These are phyloP conservation scores for Drosophila gunungcola DNA, from an alignment of 1,140 invertebrate species.

Conservation along the genomic window DNA sequence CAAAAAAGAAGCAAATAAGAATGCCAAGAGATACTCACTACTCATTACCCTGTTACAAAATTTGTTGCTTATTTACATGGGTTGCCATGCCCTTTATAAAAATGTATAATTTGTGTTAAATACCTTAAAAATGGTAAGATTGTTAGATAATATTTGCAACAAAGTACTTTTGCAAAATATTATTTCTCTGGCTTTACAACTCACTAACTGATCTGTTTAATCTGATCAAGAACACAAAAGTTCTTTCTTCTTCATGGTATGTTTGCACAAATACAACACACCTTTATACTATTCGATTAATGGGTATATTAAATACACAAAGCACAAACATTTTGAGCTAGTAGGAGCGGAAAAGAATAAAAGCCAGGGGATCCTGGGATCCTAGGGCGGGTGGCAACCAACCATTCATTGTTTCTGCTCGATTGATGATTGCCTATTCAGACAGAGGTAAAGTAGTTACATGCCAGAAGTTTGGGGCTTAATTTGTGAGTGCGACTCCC, in stretches of 20 bases:
- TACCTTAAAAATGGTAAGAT: neutral
- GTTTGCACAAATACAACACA: neutral
- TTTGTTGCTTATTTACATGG: neutral
- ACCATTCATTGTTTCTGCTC: slow-evolving; percentile 53
- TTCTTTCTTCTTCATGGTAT: neutral
- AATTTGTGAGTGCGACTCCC: slow-evolving; percentile 32
- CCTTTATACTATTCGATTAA: neutral
- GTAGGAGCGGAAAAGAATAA: slow-evolving; percentile 2
- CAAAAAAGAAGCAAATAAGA: slow-evolving; percentile 14
- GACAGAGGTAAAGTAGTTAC: slow-evolving; percentile 39
- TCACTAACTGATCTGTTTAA: too few species aligned
- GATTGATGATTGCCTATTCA: slow-evolving; percentile 54
- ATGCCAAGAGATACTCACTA: neutral
- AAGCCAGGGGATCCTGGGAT: slow-evolving; percentile 13
- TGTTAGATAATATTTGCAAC: too few species aligned
- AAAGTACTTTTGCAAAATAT: too few species aligned
- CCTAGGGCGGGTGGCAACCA: slow-evolving; percentile 20
- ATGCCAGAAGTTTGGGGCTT: slow-evolving; percentile 9
- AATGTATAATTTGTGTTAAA: neutral
- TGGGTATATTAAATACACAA: slow-evolving; percentile 15
- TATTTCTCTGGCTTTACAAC: too few species aligned
- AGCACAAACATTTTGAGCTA: slow-evolving; percentile 8
- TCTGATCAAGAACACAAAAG: neutral
- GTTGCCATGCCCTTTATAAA: neutral
- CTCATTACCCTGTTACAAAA: neutral